Percentiles rank a stretch among this genome's conserved stretches.
Evolutionary conservation across 2,113 vertebrate genomes (phyloP).

Genomic region (Anser cygnoides): DNA sequence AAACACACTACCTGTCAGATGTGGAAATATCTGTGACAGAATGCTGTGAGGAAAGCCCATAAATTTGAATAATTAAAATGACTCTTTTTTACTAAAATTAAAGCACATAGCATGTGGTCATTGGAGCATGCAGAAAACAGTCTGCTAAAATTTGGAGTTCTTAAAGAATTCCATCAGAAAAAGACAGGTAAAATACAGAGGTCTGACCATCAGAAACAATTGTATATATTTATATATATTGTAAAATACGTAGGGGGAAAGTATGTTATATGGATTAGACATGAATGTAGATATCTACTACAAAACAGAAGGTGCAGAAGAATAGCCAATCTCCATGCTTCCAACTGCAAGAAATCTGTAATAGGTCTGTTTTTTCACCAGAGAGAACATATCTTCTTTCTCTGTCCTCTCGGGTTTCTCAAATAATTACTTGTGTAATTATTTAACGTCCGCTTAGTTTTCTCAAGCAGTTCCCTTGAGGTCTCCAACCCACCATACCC

Average conservation of each 20-base stretch:
- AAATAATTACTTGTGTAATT: background rate
- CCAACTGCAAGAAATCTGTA: background rate
- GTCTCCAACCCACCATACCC: background rate
- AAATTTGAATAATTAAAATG: background rate
- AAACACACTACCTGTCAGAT: background rate
- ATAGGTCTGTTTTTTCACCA: background rate
- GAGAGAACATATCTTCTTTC: background rate
- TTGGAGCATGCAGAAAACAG: background rate
- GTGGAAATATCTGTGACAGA: background rate
- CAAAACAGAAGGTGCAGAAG: background rate
- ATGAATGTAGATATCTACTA: rapidly evolving
- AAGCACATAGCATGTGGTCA: rapidly evolving
- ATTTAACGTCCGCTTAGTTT: background rate
- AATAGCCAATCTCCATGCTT: background rate
- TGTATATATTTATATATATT: background rate
- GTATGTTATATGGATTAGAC: rapidly evolving
- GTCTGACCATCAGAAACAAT: background rate
- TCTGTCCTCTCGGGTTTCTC: background rate
- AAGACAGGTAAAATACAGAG: background rate
- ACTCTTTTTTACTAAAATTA: background rate
- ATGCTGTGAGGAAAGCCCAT: background rate
- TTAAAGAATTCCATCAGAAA: background rate
- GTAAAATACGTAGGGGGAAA: background rate
- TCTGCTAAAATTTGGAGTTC: rapidly evolving
- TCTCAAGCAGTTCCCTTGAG: background rate